Base-by-base conservation (phyloP, 2,888 invertebrate genomes). In the Nymphalis urticae region DNA sequence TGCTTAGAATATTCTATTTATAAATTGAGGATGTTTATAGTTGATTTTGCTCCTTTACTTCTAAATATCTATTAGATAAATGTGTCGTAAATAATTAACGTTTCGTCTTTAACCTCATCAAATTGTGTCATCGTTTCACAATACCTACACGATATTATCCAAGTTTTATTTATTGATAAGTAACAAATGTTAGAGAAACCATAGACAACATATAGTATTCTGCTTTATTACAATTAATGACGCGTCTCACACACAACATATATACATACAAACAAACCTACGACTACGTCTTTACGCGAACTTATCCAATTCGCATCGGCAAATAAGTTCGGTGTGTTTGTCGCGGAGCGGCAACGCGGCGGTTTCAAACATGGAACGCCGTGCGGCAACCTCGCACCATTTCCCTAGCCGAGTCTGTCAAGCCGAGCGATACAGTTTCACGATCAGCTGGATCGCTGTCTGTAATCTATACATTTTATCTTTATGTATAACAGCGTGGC, bases 361-460 rank as follows among this genome's bases (percentile, higher is more conserved):
- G 50, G 17, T 21, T 56, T 54, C 32, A 19, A 21, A 36, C 21
- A n/a, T 50, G n/a, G 17, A 27, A 62, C 54, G 32, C 66, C 61
- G 70, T 24, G 66, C 36, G 70, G 70, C 70, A 70, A 64, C 68
- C 66, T 59, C 69, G 72, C 70, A 50, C 66, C 60, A 65, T 56
- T 56, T 56, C 56, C 32, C 56, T 56, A 56, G 56, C n/a, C 56
- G 56, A 27, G 56, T 56, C 32, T 56, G 50, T 50, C 42, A 42
- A 10, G 42, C 42, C 54, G 54, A 17, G 62, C 68, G 73, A 64
- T 73, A 73, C 73, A 71, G 69, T 73, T 73, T 72, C 72, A 69
- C 69, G 73, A 73, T 73, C 73, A 73, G 73, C 73, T 73, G 73
- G 69, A 68, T 66, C 50, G 50, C 42, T 50, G 48, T 42, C 58